These are phyloP conservation scores for Erebia ligea DNA, from an alignment of 2,888 invertebrate species.

Conservation along the genomic window DNA sequence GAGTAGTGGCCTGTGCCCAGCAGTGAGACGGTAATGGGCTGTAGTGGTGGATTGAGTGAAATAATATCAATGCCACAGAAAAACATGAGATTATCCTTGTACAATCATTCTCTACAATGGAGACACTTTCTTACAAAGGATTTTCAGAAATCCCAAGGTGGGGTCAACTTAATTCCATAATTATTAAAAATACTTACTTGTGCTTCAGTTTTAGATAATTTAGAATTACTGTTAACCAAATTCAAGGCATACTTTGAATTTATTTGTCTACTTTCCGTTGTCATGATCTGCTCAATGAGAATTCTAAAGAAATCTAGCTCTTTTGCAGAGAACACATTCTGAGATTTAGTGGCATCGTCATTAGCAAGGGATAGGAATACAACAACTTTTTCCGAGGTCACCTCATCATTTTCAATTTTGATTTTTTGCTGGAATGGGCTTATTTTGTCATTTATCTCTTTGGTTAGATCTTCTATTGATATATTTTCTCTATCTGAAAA, in stretches of 20 bases:
- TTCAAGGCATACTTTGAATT: constrained; percentile 68
- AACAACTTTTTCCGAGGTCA: constrained; percentile 63
- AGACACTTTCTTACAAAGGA: too few relatives aligned
- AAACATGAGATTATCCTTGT: too few relatives aligned
- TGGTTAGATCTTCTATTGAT: constrained; percentile 55
- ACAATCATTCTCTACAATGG: too few relatives aligned
- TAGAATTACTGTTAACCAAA: constrained; percentile 61
- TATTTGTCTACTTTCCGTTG: constrained; percentile 65
- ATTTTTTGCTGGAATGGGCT: constrained; percentile 65
- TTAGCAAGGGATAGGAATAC: constrained; percentile 66
- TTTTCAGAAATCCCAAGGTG: too few relatives aligned
- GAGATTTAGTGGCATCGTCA: constrained; percentile 70
- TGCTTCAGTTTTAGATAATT: constrained; percentile 69
- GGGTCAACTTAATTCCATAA: too few relatives aligned
- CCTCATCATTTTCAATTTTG: constrained; percentile 66
- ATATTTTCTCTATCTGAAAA: constrained; percentile 13
- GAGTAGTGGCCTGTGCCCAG: too few relatives aligned
- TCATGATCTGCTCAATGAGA: constrained; percentile 70
- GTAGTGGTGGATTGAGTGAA: too few relatives aligned
- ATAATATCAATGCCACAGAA: too few relatives aligned
- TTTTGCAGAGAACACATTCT: constrained; percentile 62
- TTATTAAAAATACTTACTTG: constrained; percentile 53
- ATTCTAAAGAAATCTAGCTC: constrained; percentile 72
- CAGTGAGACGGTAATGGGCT: too few relatives aligned
- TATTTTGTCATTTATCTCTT: constrained; percentile 66